Evolutionary conservation across 2,797 vertebrate species (phyloP), one percentile per base, ranked within the genome.

Genomic region (Phaenicophaeus curvirostris): DNA sequence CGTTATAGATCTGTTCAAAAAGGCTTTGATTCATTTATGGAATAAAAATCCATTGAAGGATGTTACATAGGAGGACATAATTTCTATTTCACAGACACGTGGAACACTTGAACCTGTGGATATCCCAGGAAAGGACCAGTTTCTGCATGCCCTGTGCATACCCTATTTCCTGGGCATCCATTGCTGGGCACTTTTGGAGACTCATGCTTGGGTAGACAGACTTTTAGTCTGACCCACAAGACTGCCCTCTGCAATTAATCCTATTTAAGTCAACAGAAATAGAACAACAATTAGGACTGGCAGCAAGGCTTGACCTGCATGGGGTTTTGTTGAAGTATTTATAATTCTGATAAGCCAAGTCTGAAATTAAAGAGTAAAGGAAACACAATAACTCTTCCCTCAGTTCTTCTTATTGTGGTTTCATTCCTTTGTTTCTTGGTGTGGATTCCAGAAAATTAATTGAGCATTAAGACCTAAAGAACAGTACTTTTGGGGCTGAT

Each of bases 371-470:
- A 89, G 74, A 92, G 90, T 85, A 67, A 94, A 92, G 65, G 81
- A 82, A 96, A 84, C 62, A 46, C 54, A 84, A 41, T 89, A 95
- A 94, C 86, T 96, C 80, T 94, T 95, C 54, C 57, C 58, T 71
- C 77, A 31, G 62, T 96, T 97, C 94, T 86, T 96, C 91, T 95
- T 97, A 83, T 94, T 91, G 95, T 96, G 96, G 96, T 95, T 96
- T 96, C 87, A 82, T 91, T 95, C 78, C 88, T 96, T 95, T 96
- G 58, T 97, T 96, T 95, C 84, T 95, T 88, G 93, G 89, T 94
- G 81, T 92, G 89, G 89, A 97, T 97, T 97, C 94, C 95, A 96
- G 69, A 96, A 96, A 96, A 96, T 93, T 96, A 97, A 97, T 97
- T 96, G 96, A 95, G 94, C 90, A 91, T 90, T 96, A 96, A 95